Percentiles rank a stretch among this genome's conserved stretches.
phyloP scores from a whole-genome alignment of 2,113 vertebrate genomes.

The Coracopsis vasa region DNA sequence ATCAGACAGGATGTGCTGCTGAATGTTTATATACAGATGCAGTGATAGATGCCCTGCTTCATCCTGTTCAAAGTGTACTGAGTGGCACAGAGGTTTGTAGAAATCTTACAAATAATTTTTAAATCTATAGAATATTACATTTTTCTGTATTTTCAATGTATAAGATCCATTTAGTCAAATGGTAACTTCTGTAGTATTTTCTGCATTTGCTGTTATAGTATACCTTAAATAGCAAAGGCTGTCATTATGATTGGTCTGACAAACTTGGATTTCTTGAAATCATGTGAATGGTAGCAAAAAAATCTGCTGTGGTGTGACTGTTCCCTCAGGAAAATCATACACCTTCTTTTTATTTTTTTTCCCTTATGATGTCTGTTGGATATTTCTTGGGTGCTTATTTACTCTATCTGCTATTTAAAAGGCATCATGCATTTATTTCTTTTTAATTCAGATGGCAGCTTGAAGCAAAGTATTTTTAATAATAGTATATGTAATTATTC shows the following conservation, averaged over 20 bases:
- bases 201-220: neutral
- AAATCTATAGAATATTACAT: neutral
- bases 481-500: neutral
- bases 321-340: neutral
- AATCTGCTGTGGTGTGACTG: neutral
- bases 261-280: neutral
- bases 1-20: constrained; percentile 83
- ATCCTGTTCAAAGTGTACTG: constrained; percentile 81
- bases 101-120: neutral
- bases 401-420: neutral
- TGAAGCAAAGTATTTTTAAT: neutral
- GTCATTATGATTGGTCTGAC: neutral
- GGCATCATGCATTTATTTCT: neutral
- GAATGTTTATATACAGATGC: constrained; percentile 81
- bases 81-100: constrained; percentile 81
- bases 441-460: neutral
- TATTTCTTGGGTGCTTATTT: neutral
- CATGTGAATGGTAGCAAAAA: neutral
- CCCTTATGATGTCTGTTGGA: neutral
- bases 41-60: constrained; percentile 82
- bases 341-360: neutral
- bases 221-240: neutral
- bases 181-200: neutral
- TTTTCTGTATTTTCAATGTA: neutral
- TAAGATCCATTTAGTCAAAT: neutral